A percentile compares a stretch with the other conserved stretches of the same genome.
Evolutionary conservation across 2,888 invertebrate genomes (phyloP).

Genomic region (Chloroclysta siterata): DNA sequence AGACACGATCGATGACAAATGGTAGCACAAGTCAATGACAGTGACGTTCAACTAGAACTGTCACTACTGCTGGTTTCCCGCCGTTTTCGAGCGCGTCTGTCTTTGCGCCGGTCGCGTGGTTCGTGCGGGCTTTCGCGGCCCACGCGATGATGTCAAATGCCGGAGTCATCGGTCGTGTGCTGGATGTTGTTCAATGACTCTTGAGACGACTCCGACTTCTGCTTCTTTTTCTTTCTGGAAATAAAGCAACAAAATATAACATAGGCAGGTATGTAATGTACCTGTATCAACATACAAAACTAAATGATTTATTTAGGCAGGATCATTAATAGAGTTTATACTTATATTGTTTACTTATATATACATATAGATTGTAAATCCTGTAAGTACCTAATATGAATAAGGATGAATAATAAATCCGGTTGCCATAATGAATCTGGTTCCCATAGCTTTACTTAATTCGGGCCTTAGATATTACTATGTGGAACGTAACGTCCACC

Average conservation of each 20-base stretch:
- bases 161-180: constrained; percentile 79
- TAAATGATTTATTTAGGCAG: no score
- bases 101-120: constrained; percentile 49
- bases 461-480: no score
- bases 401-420: no score
- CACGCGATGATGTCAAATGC: constrained; percentile 81
- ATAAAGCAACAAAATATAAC: not conserved
- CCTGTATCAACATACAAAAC: no score
- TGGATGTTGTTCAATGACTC: constrained; percentile 77
- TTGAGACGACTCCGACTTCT: constrained; percentile 73
- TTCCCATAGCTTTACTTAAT: no score
- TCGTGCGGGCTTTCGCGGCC: constrained; percentile 68
- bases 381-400: no score
- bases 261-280: no score
- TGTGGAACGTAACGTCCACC: no score
- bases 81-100: constrained; percentile 64
- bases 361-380: no score
- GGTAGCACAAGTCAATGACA: constrained; percentile 7
- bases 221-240: constrained; percentile 67
- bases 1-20: not conserved
- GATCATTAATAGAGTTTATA: no score
- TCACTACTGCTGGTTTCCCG: constrained; percentile 52
- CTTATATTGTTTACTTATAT: no score
- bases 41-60: constrained; percentile 36
- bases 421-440: no score